These are phyloP conservation scores for Notoglanidium macrostoma DNA, from an alignment of 2,797 vertebrate genomes.

Conservation along the genomic window DNA sequence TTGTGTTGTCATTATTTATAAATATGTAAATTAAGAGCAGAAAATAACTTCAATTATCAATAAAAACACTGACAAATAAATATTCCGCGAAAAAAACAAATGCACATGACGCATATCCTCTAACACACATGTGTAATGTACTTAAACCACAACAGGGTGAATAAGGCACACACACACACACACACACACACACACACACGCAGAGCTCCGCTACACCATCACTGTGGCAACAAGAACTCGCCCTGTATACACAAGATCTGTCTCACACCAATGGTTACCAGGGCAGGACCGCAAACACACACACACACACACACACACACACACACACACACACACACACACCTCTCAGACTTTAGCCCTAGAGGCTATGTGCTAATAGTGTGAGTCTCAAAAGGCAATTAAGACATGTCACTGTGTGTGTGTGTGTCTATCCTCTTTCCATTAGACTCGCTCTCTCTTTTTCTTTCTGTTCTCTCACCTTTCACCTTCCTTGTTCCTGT, in stretches of 20 bases:
- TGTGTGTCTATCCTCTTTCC: slow-evolving; percentile 3
- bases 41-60: neutral
- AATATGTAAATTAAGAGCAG: neutral
- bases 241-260: neutral
- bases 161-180: neutral
- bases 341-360: neutral
- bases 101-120: neutral
- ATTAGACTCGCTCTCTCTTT: slow-evolving; percentile 6
- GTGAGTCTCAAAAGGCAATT: slow-evolving; percentile 5
- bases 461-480: slow-evolving; percentile 9
- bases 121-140: neutral
- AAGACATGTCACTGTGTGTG: slow-evolving; percentile 8
- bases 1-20: neutral
- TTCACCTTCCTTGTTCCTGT: neutral
- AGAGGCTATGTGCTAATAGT: neutral
- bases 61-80: neutral
- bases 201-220: slow-evolving; percentile 9
- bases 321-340: slow-evolving; percentile 12
- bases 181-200: slow-evolving; percentile 21
- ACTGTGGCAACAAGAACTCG: neutral
- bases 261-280: slow-evolving; percentile 39
- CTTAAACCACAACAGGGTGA: neutral
- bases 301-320: neutral
- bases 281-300: slow-evolving; percentile 3
- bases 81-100: neutral